Evolutionary conservation across 2,888 invertebrate species (phyloP).

Genomic region (Tenthredo scrophulariae): DNA sequence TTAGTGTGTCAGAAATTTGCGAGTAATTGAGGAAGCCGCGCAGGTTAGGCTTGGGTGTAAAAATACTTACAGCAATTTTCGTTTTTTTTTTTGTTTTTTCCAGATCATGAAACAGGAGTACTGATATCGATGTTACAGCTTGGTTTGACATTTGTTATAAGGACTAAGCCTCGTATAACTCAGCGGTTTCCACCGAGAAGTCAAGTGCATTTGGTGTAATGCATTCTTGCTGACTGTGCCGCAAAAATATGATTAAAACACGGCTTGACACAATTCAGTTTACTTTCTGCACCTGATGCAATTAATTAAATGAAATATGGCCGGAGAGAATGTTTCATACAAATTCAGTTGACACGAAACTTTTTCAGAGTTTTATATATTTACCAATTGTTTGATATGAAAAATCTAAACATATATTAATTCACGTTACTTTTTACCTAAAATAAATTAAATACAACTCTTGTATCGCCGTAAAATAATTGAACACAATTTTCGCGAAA

Average conservation of each 20-base stretch:
- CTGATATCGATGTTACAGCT: slow-evolving; percentile 15
- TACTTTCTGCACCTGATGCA: slow-evolving; percentile 21
- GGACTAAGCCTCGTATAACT: not conserved
- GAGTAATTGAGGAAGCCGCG: not conserved
- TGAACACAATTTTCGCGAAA: not conserved
- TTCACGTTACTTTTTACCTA: not conserved
- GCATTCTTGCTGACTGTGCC: slow-evolving; percentile 26
- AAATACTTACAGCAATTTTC: not conserved
- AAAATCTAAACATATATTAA: not conserved
- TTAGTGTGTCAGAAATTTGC: not conserved
- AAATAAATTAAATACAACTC: not conserved
- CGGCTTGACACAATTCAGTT: slow-evolving; percentile 26
- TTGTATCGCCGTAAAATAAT: not conserved
- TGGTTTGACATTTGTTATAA: not conserved
- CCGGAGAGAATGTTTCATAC: not conserved
- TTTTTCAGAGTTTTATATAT: not conserved
- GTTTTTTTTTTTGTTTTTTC: not conserved
- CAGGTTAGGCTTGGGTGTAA: not conserved
- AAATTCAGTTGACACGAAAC: not conserved
- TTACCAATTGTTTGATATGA: not conserved
- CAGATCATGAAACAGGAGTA: not conserved
- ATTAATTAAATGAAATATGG: slow-evolving; percentile 29
- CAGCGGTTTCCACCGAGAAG: not conserved
- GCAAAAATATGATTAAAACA: slow-evolving; percentile 47
- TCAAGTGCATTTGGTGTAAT: slow-evolving; percentile 9